Percentiles rank a stretch among this genome's conserved stretches.
phyloP scores from a whole-genome alignment of 2,888 invertebrate genomes.

The Ceramica pisi region DNA sequence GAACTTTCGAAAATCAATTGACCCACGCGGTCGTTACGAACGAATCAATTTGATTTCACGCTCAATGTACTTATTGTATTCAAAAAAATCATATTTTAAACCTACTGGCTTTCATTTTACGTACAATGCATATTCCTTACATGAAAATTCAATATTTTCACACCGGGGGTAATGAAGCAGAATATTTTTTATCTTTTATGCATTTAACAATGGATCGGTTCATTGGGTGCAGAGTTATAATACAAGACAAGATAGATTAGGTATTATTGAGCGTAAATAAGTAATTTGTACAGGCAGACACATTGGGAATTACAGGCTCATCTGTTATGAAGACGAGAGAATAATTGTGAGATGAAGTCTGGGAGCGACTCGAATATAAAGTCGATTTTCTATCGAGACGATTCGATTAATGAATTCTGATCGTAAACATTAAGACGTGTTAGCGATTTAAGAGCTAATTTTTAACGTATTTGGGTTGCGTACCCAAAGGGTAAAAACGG shows the following conservation, averaged over 20 bases:
- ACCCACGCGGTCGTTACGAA: not conserved
- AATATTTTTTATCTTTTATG: slow-evolving; percentile 57
- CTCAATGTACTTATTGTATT: not conserved
- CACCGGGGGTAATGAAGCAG: slow-evolving; percentile 42
- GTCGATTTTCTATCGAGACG: slow-evolving; percentile 12
- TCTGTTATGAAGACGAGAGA: slow-evolving; percentile 33
- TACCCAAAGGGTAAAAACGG: no score
- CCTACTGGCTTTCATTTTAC: slow-evolving; percentile 2
- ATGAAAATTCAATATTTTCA: slow-evolving; percentile 51
- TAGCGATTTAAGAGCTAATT: not conserved
- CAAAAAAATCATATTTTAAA: slow-evolving; percentile 18
- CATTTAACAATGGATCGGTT: slow-evolving; percentile 47
- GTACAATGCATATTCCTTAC: slow-evolving; percentile 34
- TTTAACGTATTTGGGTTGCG: no score
- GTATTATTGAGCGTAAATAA: slow-evolving; percentile 55
- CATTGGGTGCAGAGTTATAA: slow-evolving; percentile 10
- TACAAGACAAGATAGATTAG: slow-evolving; percentile 32
- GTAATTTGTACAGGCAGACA: slow-evolving; percentile 52
- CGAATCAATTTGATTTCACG: not conserved
- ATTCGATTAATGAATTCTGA: slow-evolving; percentile 26
- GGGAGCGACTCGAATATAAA: slow-evolving; percentile 24
- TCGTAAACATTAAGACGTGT: slow-evolving; percentile 14
- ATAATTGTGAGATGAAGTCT: slow-evolving; percentile 33
- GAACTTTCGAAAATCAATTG: not conserved
- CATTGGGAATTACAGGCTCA: slow-evolving; percentile 30